Base-by-base conservation (phyloP, 2,797 vertebrate genomes). In the Chaetodon trifasciatus region DNA sequence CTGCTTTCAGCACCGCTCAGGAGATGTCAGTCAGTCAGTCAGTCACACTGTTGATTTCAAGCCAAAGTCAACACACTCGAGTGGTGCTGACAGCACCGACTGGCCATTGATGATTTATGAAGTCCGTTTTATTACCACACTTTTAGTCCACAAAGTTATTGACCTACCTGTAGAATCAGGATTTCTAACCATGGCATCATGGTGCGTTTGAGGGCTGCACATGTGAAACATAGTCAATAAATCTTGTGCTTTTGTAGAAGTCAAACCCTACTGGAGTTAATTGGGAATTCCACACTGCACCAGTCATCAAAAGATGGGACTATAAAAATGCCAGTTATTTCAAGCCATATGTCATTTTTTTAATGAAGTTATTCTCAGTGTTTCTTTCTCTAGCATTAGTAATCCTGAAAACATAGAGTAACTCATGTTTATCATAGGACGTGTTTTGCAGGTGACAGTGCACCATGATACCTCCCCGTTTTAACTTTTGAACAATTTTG, bases 1-100 rank as follows among this genome's bases (percentile, higher is more conserved):
- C 92, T 93, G 90, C 90, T 94, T 91, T 94, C 92, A 92, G 86
- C 82, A 76, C 81, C 40, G 71, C 82, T 91, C 86, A 87, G 84
- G 91, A 92, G 78, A 86, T 87, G 79, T 76, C 78, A 76, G 78
- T 74, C 85, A 74, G 80, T 72, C 86, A 86, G 82, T 85, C 91
- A 87, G 86, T 90, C 88, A 88, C 85, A 84, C 81, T 74, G 87
- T 79, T 88, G 88, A 91, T 88, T 82, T 86, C 78, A 77, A 83
- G 86, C 83, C 74, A 85, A 78, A 89, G 80, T 82, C 82, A 86
- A 87, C 85, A 85, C 76, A 80, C 77, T 79, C 65, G 50, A 83
- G 70, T 19, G 62, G 68, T 23, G 76, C 78, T 84, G 86, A 86
- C 82, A 80, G 71, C 39, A 5, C 53, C 32, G 61, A 76, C 72